Conservation (phyloP, 2,113 vertebrate species). For the Bubo blakistoni region DNA sequence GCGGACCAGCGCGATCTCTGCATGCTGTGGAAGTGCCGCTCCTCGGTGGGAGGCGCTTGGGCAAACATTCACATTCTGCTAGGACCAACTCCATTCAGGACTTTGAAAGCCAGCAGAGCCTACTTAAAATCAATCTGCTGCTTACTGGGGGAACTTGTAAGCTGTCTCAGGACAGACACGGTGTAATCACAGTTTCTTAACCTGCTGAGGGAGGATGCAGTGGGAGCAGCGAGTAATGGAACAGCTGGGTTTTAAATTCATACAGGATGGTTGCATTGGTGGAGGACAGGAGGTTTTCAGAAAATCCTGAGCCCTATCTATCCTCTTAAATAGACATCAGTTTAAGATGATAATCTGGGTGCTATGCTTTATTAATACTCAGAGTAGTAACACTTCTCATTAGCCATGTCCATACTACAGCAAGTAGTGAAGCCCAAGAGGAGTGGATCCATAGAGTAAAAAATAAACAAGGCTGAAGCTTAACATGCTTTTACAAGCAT, state of each 20-base stretch:
- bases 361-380: background rate
- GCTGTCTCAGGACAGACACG: fast-evolving
- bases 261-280: too few species aligned
- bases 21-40: fast-evolving
- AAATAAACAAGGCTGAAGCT: background rate
- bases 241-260: background rate
- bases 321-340: background rate
- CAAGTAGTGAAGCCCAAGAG: background rate
- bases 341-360: background rate
- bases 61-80: fast-evolving
- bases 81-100: background rate
- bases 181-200: background rate
- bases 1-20: background rate
- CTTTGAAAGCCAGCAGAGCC: background rate
- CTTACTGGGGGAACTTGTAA: background rate
- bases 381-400: background rate
- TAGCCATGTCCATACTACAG: background rate
- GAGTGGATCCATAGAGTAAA: background rate
- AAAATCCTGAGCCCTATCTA: background rate
- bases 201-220: background rate
- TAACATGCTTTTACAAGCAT: background rate
- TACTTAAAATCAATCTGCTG: background rate
- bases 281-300: background rate
- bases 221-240: background rate
- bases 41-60: background rate